Evolutionary conservation across 2,797 vertebrate genomes (phyloP).

Genomic region (Paratrypauchen microcephalus): DNA sequence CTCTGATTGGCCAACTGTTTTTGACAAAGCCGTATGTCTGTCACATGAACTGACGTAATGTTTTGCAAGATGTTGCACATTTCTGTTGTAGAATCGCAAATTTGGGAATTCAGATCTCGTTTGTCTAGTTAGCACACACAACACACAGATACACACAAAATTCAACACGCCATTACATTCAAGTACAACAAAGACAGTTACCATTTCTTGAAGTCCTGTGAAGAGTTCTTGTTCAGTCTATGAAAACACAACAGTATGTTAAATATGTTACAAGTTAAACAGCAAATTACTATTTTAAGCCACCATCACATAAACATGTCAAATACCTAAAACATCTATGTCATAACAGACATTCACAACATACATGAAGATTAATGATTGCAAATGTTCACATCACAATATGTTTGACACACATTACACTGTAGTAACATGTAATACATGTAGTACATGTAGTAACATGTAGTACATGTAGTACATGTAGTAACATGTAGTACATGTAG

Average conservation of each 20-base stretch:
- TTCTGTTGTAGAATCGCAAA: neutral
- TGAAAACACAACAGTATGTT: constrained; percentile 19
- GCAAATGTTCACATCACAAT: neutral
- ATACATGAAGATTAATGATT: too few relatives aligned
- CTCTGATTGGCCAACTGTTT: neutral
- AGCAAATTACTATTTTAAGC: neutral
- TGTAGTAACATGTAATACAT: constrained; percentile 43
- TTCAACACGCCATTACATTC: neutral
- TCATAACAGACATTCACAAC: too few relatives aligned
- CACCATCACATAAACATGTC: too few relatives aligned
- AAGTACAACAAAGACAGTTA: constrained; percentile 38
- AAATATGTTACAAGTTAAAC: neutral
- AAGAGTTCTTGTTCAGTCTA: constrained; percentile 68
- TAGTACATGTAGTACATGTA: too few relatives aligned
- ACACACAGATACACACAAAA: neutral
- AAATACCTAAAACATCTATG: too few relatives aligned
- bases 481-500: too few relatives aligned
- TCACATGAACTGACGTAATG: neutral
- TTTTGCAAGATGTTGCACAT: neutral
- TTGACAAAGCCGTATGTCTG: neutral
- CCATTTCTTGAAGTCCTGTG: constrained; percentile 74
- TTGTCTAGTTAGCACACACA: neutral
- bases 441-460: too few relatives aligned
- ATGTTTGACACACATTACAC: neutral
- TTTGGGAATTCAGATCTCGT: neutral